Evolutionary conservation across 23 tunicate genomes (phyloP), one percentile per base, ranked within the genome.

Genomic region (Oikopleura dioica): DNA sequence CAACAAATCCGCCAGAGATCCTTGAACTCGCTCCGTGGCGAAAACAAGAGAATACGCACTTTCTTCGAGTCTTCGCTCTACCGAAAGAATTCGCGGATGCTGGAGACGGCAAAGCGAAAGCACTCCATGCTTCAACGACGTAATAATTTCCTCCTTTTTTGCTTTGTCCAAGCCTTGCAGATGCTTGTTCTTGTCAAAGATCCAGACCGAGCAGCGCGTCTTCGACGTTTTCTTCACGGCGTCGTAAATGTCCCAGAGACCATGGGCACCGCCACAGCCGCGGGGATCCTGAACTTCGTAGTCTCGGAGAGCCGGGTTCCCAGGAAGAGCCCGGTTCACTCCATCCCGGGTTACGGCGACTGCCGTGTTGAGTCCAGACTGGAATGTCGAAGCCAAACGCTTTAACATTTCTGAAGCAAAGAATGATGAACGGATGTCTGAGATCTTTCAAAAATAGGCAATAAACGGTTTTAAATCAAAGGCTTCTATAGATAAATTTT

Each of bases 1-100:
- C 92, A 91, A 82, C 44, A 86, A 77, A 77, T 91, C 82, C 2
- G 83, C 92, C 38, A 91, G 82, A 78, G 87, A 82, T 29, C 85
- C 92, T 76, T 85, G 86, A 1, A 86, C 85, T 30, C 92, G 92
- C 68, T 91, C 97, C 34, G 97, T 91, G 55, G 87, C 82, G 79
- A 91, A 85, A 24, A 81, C 92, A 24, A 91, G 38, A 31, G 12
- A n/a, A 37, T 79, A 91, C 92, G 92, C 82, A 24, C 92, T 85
- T 76, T 91, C 97, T 80, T 91, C 97, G 2, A 91, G 12, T 23
- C 78, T 79, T 77, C 86, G 92, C 50, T 91, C 94, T 9, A 91
- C 97, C 36, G 84, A 82, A 5, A 91, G 75, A 29, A 91, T 75
- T 33, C 97, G 67, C 51, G 97, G 97, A 80, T 91, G 97, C 30